Conservation (phyloP, 53 echinoderm and acorn worm genomes). For the Holothuria scabra region DNA sequence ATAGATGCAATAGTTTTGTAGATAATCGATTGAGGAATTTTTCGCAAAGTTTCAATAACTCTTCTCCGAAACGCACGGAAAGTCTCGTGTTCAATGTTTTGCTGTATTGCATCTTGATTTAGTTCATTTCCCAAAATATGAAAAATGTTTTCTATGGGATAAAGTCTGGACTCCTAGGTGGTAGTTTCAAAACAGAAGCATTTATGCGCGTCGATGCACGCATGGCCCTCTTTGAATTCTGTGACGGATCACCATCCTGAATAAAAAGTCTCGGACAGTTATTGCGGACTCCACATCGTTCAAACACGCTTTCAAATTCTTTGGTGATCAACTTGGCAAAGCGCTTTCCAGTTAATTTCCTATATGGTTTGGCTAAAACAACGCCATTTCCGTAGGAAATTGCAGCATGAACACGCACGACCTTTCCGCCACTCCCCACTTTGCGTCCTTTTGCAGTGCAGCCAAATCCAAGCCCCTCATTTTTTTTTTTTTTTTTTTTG, state of each 20-base stretch:
- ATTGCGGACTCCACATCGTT: not conserved
- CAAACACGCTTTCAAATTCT: not conserved
- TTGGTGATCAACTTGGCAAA: conserved; percentile 21
- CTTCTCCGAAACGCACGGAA: too few relatives aligned
- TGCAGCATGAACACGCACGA: conserved; percentile 9
- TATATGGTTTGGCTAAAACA: conserved; percentile 13
- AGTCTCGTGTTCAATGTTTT: too few relatives aligned
- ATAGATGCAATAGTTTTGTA: too few relatives aligned
- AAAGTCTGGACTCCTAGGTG: conserved; percentile 26
- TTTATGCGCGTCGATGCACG: not conserved
- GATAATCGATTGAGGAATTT: too few relatives aligned
- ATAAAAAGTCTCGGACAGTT: not conserved
- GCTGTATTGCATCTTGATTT: not conserved
- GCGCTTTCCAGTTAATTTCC: not conserved
- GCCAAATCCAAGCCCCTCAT: not conserved
- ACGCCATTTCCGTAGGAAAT: conserved; percentile 37
- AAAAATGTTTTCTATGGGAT: conserved; percentile 25
- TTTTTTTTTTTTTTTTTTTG: too few relatives aligned
- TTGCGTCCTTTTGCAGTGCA: conserved; percentile 22
- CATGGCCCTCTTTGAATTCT: conserved; percentile 19
- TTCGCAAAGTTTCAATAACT: too few relatives aligned
- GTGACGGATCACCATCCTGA: conserved; percentile 29
- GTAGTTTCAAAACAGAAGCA: not conserved
- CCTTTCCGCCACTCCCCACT: conserved; percentile 28
- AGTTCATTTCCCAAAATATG: not conserved